Base-by-base conservation (phyloP, 2,113 vertebrate species). In the Oryzias celebensis region DNA sequence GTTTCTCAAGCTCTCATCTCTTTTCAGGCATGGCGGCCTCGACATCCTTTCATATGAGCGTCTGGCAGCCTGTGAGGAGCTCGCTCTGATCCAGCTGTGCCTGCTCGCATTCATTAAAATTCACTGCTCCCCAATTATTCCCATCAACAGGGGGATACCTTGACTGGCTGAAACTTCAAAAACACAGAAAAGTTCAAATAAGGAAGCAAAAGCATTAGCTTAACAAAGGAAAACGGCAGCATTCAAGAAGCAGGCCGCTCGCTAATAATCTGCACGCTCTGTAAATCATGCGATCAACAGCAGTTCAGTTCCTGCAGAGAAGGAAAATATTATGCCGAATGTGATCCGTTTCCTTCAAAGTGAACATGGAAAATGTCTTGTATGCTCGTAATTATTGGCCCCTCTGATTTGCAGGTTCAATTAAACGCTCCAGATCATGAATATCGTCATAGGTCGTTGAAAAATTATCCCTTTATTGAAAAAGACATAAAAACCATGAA, bases 101-200 rank as follows among this genome's bases (percentile, higher is more conserved):
- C 71, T n/a, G 59, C 69, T 61, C 63, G 26, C 61, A 17, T 31
- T 79, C 73, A 80, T 83, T 87, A 78, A 78, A 71, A 77, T 68
- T 58, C 75, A 62, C 23, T 14, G 5, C 52, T 61, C 59, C 16
- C 59, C 79, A 75, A 81, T 88, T 85, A 85, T 70, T 77, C 65
- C 68, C 73, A 69, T 83, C 83, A 80, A 71, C 65, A 5, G 15
- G 58, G 61, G 49, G 52, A 78, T 62, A 73, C 75, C 82, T 83
- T 81, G 47, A 13, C 67, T 36, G 61, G 22, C 41, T 63, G 4
- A 62, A 50, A 49, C 78, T 77, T 79, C 60, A 64, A 62, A 76
- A 65, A 71, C 50, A 52, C 43, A 3, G 7, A 10, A 43, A 28
- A 62, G 47, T 62, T 65, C 43, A 63, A 28, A 48, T 18, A 70